These are phyloP conservation scores for Rhynchonema sp. DNA, from an alignment of 2,888 invertebrate genomes.

Conservation along the genomic window DNA sequence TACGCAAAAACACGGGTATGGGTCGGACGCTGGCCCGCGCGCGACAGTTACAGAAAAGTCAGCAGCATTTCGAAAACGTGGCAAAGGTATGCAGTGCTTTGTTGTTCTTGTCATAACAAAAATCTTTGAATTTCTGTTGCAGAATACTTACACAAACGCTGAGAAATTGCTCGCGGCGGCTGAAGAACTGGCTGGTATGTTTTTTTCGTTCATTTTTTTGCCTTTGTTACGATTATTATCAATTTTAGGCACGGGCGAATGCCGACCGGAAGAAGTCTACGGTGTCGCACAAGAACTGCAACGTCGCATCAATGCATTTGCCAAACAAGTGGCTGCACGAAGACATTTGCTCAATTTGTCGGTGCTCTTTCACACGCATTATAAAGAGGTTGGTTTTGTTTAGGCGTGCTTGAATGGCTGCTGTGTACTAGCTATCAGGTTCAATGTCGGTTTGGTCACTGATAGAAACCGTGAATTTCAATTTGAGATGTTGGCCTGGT, in stretches of 20 bases:
- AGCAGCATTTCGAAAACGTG: conserved; percentile 94
- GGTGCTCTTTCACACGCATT: conserved; percentile 81
- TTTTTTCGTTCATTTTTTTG: not conserved
- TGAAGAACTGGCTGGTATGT: conserved; percentile 78
- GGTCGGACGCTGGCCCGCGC: conserved; percentile 85
- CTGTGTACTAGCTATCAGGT: not conserved
- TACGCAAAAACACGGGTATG: conserved; percentile 86
- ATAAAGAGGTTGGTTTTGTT: conserved; percentile 71
- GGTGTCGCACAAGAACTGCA: conserved; percentile 81
- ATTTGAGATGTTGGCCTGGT: conserved; percentile 22
- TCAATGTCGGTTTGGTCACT: too few species aligned
- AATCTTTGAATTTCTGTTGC: conserved; percentile 19
- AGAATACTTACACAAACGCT: conserved; percentile 96
- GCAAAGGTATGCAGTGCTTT: conserved; percentile 50
- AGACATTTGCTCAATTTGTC: conserved; percentile 72
- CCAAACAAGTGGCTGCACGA: conserved; percentile 70
- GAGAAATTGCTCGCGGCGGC: conserved; percentile 86
- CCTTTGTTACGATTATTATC: not conserved
- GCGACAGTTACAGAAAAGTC: conserved; percentile 84
- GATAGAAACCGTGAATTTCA: too few species aligned
- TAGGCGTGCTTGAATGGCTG: not conserved
- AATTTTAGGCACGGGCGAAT: conserved; percentile 82
- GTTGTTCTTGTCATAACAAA: not conserved
- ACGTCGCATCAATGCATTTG: conserved; percentile 78
- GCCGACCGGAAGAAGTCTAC: conserved; percentile 76